These are phyloP conservation scores for Fregetta grallaria DNA, from an alignment of 2,113 vertebrate species.

Conservation along the genomic window DNA sequence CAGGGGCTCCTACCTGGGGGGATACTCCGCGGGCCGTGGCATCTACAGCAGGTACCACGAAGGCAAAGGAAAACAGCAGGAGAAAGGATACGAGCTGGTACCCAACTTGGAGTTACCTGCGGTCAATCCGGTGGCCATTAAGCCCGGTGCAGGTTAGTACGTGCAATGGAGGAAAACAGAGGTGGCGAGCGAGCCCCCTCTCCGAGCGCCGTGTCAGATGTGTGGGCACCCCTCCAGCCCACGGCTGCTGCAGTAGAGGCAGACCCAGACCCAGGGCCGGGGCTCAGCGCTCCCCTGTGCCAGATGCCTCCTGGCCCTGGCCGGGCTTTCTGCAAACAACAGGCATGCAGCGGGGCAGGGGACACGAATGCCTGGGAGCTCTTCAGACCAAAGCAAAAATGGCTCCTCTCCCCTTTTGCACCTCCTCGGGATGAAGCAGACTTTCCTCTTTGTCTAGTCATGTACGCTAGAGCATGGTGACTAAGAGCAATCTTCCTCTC, in stretches of 20 bases:
- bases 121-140: constrained; percentile 92
- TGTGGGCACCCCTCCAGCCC: fast-evolving
- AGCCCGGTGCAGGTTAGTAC: constrained; percentile 96
- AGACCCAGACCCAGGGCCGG: fast-evolving
- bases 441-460: background rate
- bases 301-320: background rate
- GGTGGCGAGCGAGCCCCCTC: fast-evolving
- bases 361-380: background rate
- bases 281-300: background rate
- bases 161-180: background rate
- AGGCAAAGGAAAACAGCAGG: constrained; percentile 94
- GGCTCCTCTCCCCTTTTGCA: background rate
- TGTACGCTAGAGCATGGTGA: background rate
- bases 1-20: constrained; percentile 96
- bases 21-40: constrained; percentile 97
- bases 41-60: constrained; percentile 99
- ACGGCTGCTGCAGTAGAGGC: fast-evolving
- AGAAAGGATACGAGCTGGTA: constrained; percentile 95
- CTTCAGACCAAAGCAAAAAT: background rate
- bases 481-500: background rate
- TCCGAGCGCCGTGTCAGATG: background rate
- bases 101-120: constrained; percentile 91
- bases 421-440: background rate
- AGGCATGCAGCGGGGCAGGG: fast-evolving
- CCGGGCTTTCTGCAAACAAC: background rate